phyloP scores from a whole-genome alignment of 2,888 invertebrate species.

The Drosophila anomalata region DNA sequence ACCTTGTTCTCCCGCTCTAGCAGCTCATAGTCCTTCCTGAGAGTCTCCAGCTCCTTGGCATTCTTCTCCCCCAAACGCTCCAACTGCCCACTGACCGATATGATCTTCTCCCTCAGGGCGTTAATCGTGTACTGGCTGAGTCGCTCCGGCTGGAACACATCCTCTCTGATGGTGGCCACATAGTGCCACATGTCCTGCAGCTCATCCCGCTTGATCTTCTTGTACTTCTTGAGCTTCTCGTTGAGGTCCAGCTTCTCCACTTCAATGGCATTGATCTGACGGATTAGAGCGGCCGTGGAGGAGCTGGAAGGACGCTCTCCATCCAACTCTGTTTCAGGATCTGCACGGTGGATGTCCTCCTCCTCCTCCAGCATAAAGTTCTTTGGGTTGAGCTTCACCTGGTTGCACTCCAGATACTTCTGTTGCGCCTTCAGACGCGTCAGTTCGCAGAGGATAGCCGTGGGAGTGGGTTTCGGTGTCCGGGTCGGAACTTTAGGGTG shows the following conservation, averaged over 20 bases:
- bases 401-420: slow-evolving; percentile 83
- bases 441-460: slow-evolving; percentile 81
- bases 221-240: slow-evolving; percentile 63
- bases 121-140: slow-evolving; percentile 72
- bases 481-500: neutral
- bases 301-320: slow-evolving; percentile 20
- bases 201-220: slow-evolving; percentile 61
- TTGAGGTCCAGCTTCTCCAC: slow-evolving; percentile 69
- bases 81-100: slow-evolving; percentile 75
- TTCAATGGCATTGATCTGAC: slow-evolving; percentile 78
- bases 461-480: slow-evolving; percentile 58
- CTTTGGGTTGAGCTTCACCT: slow-evolving; percentile 79
- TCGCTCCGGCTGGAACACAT: slow-evolving; percentile 72
- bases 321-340: neutral
- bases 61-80: slow-evolving; percentile 73
- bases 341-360: slow-evolving; percentile 7
- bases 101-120: slow-evolving; percentile 78
- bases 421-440: slow-evolving; percentile 83
- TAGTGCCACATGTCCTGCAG: slow-evolving; percentile 80
- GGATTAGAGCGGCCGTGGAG: slow-evolving; percentile 21
- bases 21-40: slow-evolving; percentile 58
- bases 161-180: slow-evolving; percentile 75
- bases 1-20: slow-evolving; percentile 68
- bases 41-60: slow-evolving; percentile 56
- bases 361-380: slow-evolving; percentile 66